Conservation (phyloP, 2,113 vertebrate species). For the Dasyurus viverrinus region DNA sequence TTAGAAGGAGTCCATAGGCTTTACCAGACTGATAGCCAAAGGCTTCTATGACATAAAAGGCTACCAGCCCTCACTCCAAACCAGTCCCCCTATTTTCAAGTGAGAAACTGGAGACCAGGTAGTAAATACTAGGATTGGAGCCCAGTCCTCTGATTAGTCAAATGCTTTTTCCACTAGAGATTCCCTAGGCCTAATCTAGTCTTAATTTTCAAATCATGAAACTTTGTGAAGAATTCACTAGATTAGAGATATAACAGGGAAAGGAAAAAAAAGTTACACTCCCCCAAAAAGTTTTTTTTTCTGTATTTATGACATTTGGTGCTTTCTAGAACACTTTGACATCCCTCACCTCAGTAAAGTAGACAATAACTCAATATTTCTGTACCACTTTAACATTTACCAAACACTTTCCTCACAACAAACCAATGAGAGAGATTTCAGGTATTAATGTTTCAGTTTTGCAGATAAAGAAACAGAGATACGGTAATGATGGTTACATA, state of each 20-base stretch:
- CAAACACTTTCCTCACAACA: neutral
- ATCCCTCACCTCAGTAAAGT: neutral
- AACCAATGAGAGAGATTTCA: neutral
- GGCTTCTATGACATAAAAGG: neutral
- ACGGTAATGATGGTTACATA: neutral
- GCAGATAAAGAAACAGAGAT: slow-evolving; percentile 11
- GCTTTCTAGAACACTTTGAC: neutral
- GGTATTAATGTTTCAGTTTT: neutral
- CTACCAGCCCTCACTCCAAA: neutral
- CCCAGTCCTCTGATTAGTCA: neutral
- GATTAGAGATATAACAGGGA: slow-evolving; percentile 49
- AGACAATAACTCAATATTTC: neutral
- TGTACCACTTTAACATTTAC: slow-evolving; percentile 38
- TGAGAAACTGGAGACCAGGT: neutral
- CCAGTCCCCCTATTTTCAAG: neutral
- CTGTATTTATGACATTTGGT: neutral
- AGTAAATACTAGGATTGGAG: neutral
- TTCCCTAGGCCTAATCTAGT: neutral
- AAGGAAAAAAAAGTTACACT: slow-evolving; percentile 44
- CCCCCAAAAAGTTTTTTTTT: slow-evolving; percentile 4
- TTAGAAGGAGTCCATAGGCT: neutral
- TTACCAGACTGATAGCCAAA: neutral
- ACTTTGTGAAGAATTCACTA: slow-evolving; percentile 64
- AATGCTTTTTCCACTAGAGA: neutral
- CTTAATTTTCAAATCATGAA: slow-evolving; percentile 60